A percentile compares a stretch with the other conserved stretches of the same genome.
Evolutionary conservation across 2,113 vertebrate species (phyloP).

Genomic region (Amazona vittata): DNA sequence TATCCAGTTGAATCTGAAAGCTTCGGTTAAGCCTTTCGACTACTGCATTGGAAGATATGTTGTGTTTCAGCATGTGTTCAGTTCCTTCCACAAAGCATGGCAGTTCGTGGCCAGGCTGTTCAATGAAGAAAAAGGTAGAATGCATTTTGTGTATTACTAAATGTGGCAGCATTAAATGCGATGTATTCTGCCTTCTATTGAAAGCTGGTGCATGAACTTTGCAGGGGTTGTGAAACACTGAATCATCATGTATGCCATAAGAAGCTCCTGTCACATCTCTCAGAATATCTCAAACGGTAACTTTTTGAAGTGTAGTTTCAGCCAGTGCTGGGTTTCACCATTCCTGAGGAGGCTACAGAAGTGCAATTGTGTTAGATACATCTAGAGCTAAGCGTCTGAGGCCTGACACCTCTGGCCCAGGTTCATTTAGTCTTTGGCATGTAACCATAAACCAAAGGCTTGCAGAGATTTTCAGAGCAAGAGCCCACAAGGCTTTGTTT

Average conservation of each 20-base stretch:
- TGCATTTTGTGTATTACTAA: not conserved
- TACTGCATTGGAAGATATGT: rapidly evolving
- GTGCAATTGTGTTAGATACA: not conserved
- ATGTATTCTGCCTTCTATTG: rapidly evolving
- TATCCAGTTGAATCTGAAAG: not conserved
- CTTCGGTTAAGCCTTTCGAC: rapidly evolving
- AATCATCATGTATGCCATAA: rapidly evolving
- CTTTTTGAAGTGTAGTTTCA: not conserved
- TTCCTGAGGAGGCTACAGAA: not conserved
- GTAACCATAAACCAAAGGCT: not conserved
- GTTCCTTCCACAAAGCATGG: slow-evolving; percentile 56
- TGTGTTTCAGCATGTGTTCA: not conserved
- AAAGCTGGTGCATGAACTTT: not conserved
- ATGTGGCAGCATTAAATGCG: not conserved
- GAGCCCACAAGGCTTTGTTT: not conserved
- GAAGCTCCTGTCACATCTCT: not conserved
- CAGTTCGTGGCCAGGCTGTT: slow-evolving; percentile 27
- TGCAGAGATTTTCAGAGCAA: not conserved
- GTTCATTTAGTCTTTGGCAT: not conserved
- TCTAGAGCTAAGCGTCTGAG: not conserved
- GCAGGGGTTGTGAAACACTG: not conserved
- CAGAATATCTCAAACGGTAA: not conserved
- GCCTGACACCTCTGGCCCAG: not conserved
- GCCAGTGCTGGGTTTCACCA: not conserved
- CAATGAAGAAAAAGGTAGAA: not conserved